Conservation (phyloP, 2,888 invertebrate genomes). For the Gymnosoma rotundatum region DNA sequence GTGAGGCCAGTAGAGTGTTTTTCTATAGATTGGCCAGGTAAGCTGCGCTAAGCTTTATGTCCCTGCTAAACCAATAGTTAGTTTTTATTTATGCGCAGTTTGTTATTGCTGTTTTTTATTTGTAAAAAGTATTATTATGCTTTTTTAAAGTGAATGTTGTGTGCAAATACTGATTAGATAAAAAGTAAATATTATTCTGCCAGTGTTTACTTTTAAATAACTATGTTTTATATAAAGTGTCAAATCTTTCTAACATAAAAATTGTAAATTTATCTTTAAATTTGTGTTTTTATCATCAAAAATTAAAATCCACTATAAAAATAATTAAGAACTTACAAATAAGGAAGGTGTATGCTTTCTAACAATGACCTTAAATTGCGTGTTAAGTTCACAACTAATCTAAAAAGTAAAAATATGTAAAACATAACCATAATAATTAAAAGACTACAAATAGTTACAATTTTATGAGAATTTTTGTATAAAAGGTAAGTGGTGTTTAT, state of each 20-base stretch:
- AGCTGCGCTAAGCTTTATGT: slow-evolving; percentile 58
- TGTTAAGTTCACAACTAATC: slow-evolving; percentile 9
- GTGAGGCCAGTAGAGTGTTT: slow-evolving; percentile 63
- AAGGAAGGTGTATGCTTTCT: slow-evolving; percentile 4
- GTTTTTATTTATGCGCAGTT: slow-evolving; percentile 61
- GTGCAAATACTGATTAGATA: slow-evolving; percentile 42
- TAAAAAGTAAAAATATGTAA: not conserved
- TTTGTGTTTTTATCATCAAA: too few species aligned
- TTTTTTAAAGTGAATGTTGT: slow-evolving; percentile 1
- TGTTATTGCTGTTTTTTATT: slow-evolving; percentile 34
- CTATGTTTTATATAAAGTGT: slow-evolving; percentile 31
- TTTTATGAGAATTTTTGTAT: slow-evolving; percentile 1
- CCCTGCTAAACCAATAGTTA: slow-evolving; percentile 19
- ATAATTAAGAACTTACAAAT: not conserved
- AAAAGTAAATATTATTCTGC: slow-evolving; percentile 22
- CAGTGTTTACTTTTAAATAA: not conserved
- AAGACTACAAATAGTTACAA: not conserved
- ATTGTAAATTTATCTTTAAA: too few species aligned
- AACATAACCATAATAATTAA: slow-evolving; percentile 12
- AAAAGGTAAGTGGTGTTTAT: slow-evolving; percentile 43
- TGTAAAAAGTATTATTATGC: not conserved
- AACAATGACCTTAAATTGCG: slow-evolving; percentile 23
- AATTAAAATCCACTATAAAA: too few species aligned
- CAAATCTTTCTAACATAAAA: slow-evolving; percentile 9
- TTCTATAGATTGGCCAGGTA: slow-evolving; percentile 60